Evolutionary conservation across 1,140 invertebrate genomes (phyloP).

Genomic region (Pectinophora gossypiella): DNA sequence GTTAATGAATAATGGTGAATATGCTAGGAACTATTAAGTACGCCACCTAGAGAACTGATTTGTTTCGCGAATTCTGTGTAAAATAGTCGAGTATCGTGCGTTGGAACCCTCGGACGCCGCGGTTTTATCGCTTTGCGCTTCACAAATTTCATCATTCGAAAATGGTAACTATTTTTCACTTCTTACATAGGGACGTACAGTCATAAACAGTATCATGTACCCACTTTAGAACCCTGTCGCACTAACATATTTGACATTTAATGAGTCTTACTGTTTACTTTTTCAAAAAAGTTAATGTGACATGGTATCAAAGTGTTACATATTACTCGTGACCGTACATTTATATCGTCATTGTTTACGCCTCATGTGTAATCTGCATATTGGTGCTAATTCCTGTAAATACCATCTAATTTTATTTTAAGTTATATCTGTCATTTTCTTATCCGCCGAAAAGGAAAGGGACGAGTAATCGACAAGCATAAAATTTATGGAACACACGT

Average conservation of each 20-base stretch:
- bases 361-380: too few species aligned
- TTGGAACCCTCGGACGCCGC: not conserved
- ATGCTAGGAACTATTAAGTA: not conserved
- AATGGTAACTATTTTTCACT: not conserved
- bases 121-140: conserved; percentile 20
- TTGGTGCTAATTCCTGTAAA: too few species aligned
- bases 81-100: too few species aligned
- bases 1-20: not conserved
- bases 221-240: too few species aligned
- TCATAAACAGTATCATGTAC: not conserved
- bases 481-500: too few species aligned
- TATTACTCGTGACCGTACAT: not conserved
- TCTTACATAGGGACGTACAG: not conserved
- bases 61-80: not conserved
- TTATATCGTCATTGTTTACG: too few species aligned
- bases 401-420: too few species aligned
- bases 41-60: not conserved
- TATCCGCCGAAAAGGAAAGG: too few species aligned
- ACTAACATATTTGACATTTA: too few species aligned
- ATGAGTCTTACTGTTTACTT: too few species aligned
- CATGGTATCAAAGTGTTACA: not conserved
- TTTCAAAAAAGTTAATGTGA: not conserved
- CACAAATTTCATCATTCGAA: not conserved
- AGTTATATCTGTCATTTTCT: too few species aligned
- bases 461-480: too few species aligned